These are phyloP conservation scores for Enteromius anoplus DNA, from an alignment of 2,797 vertebrate species.

Conservation along the genomic window DNA sequence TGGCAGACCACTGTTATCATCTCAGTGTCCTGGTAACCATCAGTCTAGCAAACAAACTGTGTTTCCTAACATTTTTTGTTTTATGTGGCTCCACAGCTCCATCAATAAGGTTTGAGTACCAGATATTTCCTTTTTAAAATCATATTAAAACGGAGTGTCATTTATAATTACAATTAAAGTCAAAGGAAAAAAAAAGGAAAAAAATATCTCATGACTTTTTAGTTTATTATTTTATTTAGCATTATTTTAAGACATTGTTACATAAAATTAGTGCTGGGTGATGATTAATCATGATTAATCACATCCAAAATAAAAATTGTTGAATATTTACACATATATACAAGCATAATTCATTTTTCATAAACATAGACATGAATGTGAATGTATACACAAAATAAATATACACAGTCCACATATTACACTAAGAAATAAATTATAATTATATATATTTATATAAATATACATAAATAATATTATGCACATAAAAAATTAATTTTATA, in stretches of 20 bases:
- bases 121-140: background rate
- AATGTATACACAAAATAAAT: too few relatives aligned
- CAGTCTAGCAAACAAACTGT: conserved; percentile 51
- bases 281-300: too few relatives aligned
- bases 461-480: background rate
- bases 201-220: background rate
- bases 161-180: background rate
- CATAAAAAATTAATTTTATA: background rate
- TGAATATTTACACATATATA: too few relatives aligned
- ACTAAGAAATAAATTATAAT: too few relatives aligned
- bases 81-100: background rate
- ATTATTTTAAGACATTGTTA: background rate
- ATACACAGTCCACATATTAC: too few relatives aligned
- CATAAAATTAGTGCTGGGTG: too few relatives aligned
- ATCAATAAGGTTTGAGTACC: background rate
- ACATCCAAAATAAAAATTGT: too few relatives aligned
- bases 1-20: conserved; percentile 28
- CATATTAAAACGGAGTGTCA: background rate
- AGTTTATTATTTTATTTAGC: background rate
- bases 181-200: background rate
- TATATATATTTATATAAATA: too few relatives aligned
- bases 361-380: too few relatives aligned
- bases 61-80: background rate
- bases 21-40: conserved; percentile 50
- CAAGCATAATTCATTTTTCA: too few relatives aligned